These are phyloP conservation scores for Pseudochromis fuscus DNA, from an alignment of 2,797 vertebrate genomes.

Conservation along the genomic window DNA sequence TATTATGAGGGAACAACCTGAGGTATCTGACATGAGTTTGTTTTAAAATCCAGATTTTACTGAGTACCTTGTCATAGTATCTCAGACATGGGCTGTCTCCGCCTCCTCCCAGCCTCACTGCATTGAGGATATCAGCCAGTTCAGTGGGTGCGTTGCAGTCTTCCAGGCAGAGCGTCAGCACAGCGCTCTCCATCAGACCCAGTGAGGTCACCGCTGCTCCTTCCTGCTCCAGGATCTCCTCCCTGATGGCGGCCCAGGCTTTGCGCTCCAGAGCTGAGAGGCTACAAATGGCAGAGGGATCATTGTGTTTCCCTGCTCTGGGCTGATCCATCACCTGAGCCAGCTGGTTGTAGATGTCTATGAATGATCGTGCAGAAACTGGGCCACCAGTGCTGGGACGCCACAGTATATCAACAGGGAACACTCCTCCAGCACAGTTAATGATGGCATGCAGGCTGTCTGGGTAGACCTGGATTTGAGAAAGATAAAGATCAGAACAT, in stretches of 20 bases:
- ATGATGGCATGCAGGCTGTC: constrained; percentile 85
- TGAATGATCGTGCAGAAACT: constrained; percentile 71
- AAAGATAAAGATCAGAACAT: background rate
- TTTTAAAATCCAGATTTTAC: background rate
- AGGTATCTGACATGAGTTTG: too few species aligned
- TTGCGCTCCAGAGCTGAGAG: constrained; percentile 82
- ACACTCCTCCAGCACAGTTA: constrained; percentile 79
- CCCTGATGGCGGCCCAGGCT: constrained; percentile 79
- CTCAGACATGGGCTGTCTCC: constrained; percentile 71
- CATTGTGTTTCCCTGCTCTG: constrained; percentile 49
- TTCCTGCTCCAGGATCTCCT: constrained; percentile 74
- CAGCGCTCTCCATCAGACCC: constrained; percentile 83
- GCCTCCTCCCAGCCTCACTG: constrained; percentile 79
- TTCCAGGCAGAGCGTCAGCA: constrained; percentile 83
- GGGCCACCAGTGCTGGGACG: constrained; percentile 61
- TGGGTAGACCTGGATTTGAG: constrained; percentile 80
- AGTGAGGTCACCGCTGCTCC: constrained; percentile 76
- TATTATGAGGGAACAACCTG: too few species aligned
- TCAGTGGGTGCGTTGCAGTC: constrained; percentile 74
- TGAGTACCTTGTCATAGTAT: constrained; percentile 87
- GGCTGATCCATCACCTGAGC: constrained; percentile 69
- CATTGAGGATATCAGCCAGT: constrained; percentile 81
- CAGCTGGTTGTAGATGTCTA: constrained; percentile 82
- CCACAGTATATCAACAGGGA: constrained; percentile 82
- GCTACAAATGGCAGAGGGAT: constrained; percentile 77